Evolutionary conservation across 1,140 invertebrate genomes (phyloP).

Genomic region (Anoplophora glabripennis): DNA sequence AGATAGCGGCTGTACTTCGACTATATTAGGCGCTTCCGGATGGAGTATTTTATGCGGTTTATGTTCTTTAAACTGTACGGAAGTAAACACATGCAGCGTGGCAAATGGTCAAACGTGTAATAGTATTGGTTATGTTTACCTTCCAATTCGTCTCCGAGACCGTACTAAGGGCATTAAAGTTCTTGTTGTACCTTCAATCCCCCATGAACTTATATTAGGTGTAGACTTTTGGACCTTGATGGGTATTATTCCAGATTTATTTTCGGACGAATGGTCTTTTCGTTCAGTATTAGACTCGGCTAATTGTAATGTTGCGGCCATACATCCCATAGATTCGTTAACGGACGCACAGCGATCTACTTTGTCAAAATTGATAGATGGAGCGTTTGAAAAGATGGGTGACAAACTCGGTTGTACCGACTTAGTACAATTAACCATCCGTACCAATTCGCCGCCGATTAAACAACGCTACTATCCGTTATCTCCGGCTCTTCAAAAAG

Average conservation of each 20-base stretch:
- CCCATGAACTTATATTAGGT: slow-evolving; percentile 1
- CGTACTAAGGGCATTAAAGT: neutral
- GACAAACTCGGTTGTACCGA: slow-evolving; percentile 6
- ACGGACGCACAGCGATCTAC: neutral
- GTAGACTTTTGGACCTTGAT: slow-evolving; percentile 9
- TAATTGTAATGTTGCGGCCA: neutral
- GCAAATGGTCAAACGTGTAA: neutral
- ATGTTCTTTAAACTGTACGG: neutral
- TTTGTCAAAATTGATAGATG: neutral
- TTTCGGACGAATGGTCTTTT: neutral
- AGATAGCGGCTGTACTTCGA: neutral
- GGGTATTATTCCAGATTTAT: neutral
- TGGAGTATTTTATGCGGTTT: neutral
- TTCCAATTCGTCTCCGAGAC: neutral
- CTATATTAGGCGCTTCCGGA: neutral
- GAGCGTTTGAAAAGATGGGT: neutral
- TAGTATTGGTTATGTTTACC: neutral
- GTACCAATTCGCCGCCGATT: neutral
- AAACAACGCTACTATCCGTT: slow-evolving; percentile 13
- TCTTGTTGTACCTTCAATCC: neutral
- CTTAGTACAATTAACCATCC: slow-evolving; percentile 2
- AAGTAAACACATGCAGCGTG: neutral
- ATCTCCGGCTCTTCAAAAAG: slow-evolving; percentile 6
- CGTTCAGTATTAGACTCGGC: neutral
- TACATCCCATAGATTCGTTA: neutral